Conservation (phyloP, 2,888 invertebrate species). For the Oscheius sp. region DNA sequence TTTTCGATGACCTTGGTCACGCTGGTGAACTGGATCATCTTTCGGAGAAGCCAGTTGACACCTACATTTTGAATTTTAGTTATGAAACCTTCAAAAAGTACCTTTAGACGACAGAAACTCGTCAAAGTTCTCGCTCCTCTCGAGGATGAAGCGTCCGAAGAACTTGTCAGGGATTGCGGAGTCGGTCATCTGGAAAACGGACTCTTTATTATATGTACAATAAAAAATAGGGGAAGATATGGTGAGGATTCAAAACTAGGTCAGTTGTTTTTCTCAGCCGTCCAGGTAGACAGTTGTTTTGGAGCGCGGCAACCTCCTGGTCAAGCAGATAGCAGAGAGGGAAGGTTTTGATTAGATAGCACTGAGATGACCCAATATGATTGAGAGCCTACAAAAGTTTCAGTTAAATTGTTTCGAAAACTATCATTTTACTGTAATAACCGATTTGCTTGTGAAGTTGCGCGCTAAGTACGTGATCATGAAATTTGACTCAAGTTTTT, state of each 20-base stretch:
- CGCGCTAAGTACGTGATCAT: too few relatives aligned
- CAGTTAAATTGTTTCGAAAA: too few relatives aligned
- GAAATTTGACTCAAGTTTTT: too few relatives aligned
- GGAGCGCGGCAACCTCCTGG: slow-evolving; percentile 3
- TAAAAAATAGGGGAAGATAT: neutral
- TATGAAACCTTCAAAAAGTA: slow-evolving; percentile 32
- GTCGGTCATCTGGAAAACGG: slow-evolving; percentile 10
- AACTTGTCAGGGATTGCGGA: slow-evolving; percentile 64
- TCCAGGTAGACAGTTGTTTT: neutral
- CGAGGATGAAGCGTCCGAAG: slow-evolving; percentile 67
- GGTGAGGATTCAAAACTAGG: neutral
- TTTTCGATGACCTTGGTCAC: slow-evolving; percentile 66
- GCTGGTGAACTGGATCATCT: slow-evolving; percentile 68
- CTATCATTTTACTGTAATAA: too few relatives aligned
- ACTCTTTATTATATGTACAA: neutral
- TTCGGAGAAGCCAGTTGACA: slow-evolving; percentile 60
- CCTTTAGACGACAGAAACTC: slow-evolving; percentile 71
- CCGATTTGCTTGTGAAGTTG: too few relatives aligned
- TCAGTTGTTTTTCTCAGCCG: neutral
- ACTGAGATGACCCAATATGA: too few relatives aligned
- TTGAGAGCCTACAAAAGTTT: too few relatives aligned
- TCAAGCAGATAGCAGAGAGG: too few relatives aligned
- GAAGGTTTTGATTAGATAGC: too few relatives aligned
- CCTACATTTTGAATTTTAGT: slow-evolving; percentile 34
- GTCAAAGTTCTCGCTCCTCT: slow-evolving; percentile 71